Evolutionary conservation across 2,113 vertebrate species (phyloP), one percentile per base, ranked within the genome.

Genomic region (Eulacestoma nigropectus): DNA sequence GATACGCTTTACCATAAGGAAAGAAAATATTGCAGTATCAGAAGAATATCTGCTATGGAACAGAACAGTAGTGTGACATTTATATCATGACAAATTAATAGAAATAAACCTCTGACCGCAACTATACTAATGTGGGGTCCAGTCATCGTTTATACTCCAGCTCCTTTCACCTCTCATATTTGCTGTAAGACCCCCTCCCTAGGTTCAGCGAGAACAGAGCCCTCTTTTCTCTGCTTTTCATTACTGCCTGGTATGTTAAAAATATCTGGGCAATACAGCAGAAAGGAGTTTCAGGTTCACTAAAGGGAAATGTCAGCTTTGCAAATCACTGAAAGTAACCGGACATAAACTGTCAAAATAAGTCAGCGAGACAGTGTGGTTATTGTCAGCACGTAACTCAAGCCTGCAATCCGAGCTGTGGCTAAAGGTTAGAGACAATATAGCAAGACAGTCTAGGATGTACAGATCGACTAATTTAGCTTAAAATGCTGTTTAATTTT

Each of bases 251-350:
- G 11, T 81, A 68, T 22, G 60, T 90, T 93, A 90, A 95, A 93
- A 97, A 94, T 90, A 94, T 64, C 87, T 86, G 83, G 79, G 76
- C 88, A 96, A 60, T 37, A 88, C 83, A 78, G 85, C 52, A 93
- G 90, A 93, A 95, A 82, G 87, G 72, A 84, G 60, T 93, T 96
- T 96, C 95, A 81, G 95, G 85, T 96, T 97, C 96, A 93, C 83
- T 87, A 92, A 93, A 94, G 88, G 81, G 76, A 95, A 94, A 95
- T 67, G 94, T 96, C 92, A 97, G 76, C 95, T 95, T 84, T 84
- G 80, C 68, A 95, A 92, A 92, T 89, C 88, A 94, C 86, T 90
- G 92, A 89, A 82, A 95, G 95, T 92, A 95, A 84, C 83, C 10
- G 69, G 90, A 94, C 86, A 57, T 18, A 68, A 94, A 53, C 92